phyloP scores from a whole-genome alignment of 2,888 invertebrate genomes.

The Cephus nigrinus region DNA sequence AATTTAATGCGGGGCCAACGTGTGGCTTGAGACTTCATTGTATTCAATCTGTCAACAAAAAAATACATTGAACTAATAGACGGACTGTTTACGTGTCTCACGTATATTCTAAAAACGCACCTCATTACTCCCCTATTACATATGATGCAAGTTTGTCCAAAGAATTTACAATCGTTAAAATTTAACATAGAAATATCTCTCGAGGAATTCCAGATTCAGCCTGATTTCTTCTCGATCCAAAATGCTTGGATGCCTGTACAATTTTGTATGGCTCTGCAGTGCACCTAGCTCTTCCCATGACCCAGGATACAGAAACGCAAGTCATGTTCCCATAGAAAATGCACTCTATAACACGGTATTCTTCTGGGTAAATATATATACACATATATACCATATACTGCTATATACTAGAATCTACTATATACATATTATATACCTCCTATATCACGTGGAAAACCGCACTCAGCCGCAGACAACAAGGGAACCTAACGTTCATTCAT shows the following conservation, averaged over 20 bases:
- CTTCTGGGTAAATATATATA: not conserved
- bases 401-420: not conserved
- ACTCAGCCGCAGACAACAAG: slow-evolving; percentile 14
- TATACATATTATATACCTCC: not conserved
- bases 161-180: not conserved
- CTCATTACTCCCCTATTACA: not conserved
- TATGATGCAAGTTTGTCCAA: not conserved
- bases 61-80: not conserved
- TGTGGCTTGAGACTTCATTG: not conserved
- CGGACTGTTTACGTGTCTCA: not conserved
- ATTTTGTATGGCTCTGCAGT: not conserved
- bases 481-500: slow-evolving; percentile 23
- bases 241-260: not conserved
- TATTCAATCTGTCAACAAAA: not conserved
- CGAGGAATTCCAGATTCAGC: not conserved
- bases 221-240: not conserved
- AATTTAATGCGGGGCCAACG: not conserved
- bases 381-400: not conserved
- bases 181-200: not conserved
- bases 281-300: not conserved
- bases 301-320: not conserved
- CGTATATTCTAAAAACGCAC: not conserved
- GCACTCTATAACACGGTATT: not conserved
- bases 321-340: not conserved
- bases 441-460: slow-evolving; percentile 18